Evolutionary conservation across 1,140 invertebrate species (phyloP).

Genomic region (Andricus grossulariae): DNA sequence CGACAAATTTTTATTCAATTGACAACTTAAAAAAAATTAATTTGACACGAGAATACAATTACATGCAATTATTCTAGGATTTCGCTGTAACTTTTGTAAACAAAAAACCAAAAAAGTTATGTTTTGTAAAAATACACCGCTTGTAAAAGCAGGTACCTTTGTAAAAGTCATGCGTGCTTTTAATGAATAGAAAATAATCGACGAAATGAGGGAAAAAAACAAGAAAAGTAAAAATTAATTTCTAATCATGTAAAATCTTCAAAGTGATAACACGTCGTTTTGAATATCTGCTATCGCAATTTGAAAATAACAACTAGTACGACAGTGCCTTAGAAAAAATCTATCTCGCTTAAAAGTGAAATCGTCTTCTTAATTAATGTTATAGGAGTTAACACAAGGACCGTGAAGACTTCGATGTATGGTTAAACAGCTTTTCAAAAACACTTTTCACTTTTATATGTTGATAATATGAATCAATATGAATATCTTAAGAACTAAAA

Average conservation of each 20-base stretch:
- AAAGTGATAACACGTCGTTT: background rate
- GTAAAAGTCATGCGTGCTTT: background rate
- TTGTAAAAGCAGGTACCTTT: conserved; percentile 12
- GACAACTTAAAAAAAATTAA: background rate
- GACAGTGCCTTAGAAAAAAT: background rate
- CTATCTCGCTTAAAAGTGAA: background rate
- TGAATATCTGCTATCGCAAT: background rate
- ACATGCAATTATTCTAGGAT: conserved; percentile 3
- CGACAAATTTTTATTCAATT: conserved; percentile 3
- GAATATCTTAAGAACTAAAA: too few relatives aligned
- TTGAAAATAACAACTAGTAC: background rate
- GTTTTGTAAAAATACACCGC: background rate
- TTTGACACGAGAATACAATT: background rate
- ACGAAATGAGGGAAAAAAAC: background rate
- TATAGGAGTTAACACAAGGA: too few relatives aligned
- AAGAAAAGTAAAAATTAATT: background rate
- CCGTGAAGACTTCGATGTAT: too few relatives aligned
- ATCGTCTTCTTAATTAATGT: background rate
- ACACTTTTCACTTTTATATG: too few relatives aligned
- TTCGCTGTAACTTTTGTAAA: background rate
- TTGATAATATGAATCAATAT: too few relatives aligned
- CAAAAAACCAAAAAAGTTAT: background rate
- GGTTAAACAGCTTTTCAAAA: too few relatives aligned
- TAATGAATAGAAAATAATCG: background rate
- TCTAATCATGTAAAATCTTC: background rate